Evolutionary conservation across 2,888 invertebrate genomes (phyloP).

Genomic region (Papilio demoleus): DNA sequence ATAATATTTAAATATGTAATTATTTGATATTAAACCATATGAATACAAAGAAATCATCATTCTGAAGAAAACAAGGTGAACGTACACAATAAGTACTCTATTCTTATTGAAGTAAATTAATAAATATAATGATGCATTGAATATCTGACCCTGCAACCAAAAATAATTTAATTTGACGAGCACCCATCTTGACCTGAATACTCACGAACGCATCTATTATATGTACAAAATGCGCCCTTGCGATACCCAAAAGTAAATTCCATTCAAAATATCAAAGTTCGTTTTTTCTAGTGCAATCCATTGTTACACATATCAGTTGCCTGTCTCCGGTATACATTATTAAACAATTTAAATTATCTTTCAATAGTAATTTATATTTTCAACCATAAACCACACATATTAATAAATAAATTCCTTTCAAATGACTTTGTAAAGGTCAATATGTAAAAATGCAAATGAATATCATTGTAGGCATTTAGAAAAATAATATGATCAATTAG

Average conservation of each 20-base stretch:
- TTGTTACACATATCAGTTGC: slow-evolving; percentile 31
- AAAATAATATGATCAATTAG: slow-evolving; percentile 9
- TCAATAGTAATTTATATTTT: neutral
- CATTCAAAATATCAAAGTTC: slow-evolving; percentile 29
- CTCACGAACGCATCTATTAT: slow-evolving; percentile 34
- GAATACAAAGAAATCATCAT: neutral
- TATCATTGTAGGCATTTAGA: slow-evolving; percentile 26
- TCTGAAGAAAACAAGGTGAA: neutral
- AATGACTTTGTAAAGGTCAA: slow-evolving; percentile 2
- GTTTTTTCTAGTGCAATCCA: slow-evolving; percentile 31
- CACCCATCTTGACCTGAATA: slow-evolving; percentile 37
- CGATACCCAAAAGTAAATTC: slow-evolving; percentile 24
- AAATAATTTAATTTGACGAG: slow-evolving; percentile 24
- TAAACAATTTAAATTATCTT: slow-evolving; percentile 17
- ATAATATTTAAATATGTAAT: too few species aligned
- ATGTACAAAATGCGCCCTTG: slow-evolving; percentile 30
- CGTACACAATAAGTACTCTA: neutral
- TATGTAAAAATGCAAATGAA: slow-evolving; percentile 21
- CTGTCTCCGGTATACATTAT: slow-evolving; percentile 28
- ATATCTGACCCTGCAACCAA: slow-evolving; percentile 26
- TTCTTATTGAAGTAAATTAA: slow-evolving; percentile 23
- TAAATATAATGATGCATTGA: slow-evolving; percentile 31
- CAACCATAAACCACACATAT: neutral
- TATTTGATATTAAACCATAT: too few species aligned
- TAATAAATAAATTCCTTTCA: slow-evolving; percentile 15